Evolutionary conservation across 1,140 invertebrate genomes (phyloP).

Genomic region (Colletes latitarsis): DNA sequence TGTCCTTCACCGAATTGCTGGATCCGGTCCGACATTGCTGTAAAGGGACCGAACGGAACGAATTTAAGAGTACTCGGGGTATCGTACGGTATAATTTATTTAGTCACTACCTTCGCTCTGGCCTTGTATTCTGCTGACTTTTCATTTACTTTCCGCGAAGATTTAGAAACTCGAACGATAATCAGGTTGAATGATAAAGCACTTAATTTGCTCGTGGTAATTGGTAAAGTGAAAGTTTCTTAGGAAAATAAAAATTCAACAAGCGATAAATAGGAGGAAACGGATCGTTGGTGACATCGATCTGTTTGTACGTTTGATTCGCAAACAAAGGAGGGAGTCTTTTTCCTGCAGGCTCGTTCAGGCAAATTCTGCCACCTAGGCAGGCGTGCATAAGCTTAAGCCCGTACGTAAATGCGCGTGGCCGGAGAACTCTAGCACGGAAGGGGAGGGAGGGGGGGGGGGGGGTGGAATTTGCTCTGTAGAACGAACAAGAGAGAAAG

Average conservation of each 20-base stretch:
- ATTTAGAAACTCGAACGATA: neutral
- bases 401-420: constrained; percentile 53
- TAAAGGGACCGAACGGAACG: constrained; percentile 47
- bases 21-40: constrained; percentile 21
- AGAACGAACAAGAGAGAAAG: constrained; percentile 44
- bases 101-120: neutral
- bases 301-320: constrained; percentile 19
- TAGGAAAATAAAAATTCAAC: neutral
- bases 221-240: no score
- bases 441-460: no score
- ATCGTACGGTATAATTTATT: constrained; percentile 47
- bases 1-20: constrained; percentile 46
- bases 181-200: neutral
- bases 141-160: neutral
- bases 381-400: constrained; percentile 50
- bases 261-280: neutral
- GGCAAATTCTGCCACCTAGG: constrained; percentile 48
- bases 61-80: constrained; percentile 69
- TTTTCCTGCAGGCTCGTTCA: constrained; percentile 9
- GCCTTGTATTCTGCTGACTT: neutral
- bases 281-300: neutral
- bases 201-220: no score
- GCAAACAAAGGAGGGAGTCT: constrained; percentile 10
- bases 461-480: constrained; percentile 63
- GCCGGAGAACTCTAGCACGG: constrained; percentile 41